Evolutionary conservation across 2,888 invertebrate genomes (phyloP).

Genomic region (Zygogramma bicolorata): DNA sequence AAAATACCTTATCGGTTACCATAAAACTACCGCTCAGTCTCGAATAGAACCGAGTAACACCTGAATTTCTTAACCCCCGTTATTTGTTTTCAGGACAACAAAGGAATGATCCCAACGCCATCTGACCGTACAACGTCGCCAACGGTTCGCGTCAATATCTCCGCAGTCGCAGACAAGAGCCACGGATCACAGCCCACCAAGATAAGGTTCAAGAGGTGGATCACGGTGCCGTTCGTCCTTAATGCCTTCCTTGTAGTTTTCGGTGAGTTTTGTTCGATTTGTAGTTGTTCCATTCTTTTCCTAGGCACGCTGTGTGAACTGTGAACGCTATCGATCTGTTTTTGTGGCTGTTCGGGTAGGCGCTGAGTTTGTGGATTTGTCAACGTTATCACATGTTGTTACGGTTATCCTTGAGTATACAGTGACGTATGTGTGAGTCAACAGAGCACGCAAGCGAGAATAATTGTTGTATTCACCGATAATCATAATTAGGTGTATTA

Average conservation of each 20-base stretch:
- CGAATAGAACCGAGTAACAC: no score
- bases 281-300: not conserved
- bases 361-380: not conserved
- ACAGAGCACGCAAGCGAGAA: no score
- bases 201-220: constrained; percentile 39
- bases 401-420: not conserved
- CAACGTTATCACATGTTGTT: not conserved
- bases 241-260: constrained; percentile 50
- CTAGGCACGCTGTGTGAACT: not conserved
- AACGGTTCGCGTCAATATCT: constrained; percentile 43
- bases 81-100: constrained; percentile 58
- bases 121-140: constrained; percentile 47
- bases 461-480: not conserved
- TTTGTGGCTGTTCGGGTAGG: not conserved
- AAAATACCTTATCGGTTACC: no score
- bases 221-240: constrained; percentile 49
- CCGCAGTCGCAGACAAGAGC: constrained; percentile 43
- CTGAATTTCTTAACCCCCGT: not conserved
- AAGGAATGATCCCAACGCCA: constrained; percentile 60
- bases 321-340: not conserved
- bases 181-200: constrained; percentile 49
- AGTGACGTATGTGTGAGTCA: not conserved
- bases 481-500: not conserved
- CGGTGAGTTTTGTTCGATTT: constrained; percentile 49
- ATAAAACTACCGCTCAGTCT: no score